Evolutionary conservation across 2,113 vertebrate species (phyloP).

Genomic region (Bufo bufo): DNA sequence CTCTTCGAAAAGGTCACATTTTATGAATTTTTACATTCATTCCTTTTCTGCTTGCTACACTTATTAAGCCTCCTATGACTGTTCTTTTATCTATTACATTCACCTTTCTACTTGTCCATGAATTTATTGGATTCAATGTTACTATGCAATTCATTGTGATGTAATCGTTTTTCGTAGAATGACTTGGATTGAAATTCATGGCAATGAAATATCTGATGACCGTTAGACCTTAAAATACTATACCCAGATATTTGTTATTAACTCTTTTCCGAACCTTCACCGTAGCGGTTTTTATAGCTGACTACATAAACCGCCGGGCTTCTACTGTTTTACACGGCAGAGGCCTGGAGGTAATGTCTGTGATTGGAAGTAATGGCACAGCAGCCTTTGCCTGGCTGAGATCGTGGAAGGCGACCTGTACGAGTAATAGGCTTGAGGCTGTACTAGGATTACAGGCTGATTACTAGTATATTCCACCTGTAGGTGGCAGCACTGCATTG

Average conservation of each 20-base stretch:
- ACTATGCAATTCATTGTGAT: constrained; percentile 24
- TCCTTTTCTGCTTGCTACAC: constrained; percentile 2
- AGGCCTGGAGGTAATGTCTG: too few species aligned
- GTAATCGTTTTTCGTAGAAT: constrained; percentile 1
- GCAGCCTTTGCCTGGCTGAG: too few species aligned
- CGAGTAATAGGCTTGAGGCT: too few species aligned
- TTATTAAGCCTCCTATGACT: constrained; percentile 40
- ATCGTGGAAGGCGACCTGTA: too few species aligned
- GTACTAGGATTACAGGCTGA: too few species aligned
- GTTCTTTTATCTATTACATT: constrained; percentile 40
- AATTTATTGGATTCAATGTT: constrained; percentile 41
- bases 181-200: constrained; percentile 1
- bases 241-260: background rate
- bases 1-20: constrained; percentile 49
- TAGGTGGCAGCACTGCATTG: too few species aligned
- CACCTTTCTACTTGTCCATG: constrained; percentile 33
- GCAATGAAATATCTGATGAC: constrained; percentile 2
- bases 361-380: too few species aligned
- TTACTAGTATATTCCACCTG: too few species aligned
- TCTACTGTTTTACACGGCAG: too few species aligned
- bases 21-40: constrained; percentile 55
- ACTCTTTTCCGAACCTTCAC: too few species aligned
- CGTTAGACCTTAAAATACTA: background rate
- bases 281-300: too few species aligned
- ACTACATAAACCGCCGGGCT: too few species aligned